Conservation (phyloP, 2,113 vertebrate genomes). For the Siphamia tubifer region DNA sequence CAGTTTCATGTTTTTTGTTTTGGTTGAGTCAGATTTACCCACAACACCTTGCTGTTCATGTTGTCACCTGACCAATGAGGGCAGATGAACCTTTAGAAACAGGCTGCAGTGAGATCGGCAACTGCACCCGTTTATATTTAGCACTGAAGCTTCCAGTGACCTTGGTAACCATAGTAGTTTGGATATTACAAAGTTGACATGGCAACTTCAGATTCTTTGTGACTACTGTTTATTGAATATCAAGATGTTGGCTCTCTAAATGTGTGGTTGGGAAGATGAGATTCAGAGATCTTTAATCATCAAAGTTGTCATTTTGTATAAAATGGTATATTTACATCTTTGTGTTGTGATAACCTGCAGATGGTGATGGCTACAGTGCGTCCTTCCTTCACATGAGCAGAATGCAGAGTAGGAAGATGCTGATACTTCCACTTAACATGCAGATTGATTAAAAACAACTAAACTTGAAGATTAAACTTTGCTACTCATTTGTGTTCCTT, state of each 20-base stretch:
- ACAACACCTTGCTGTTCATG: conserved; percentile 10
- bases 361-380: too few species aligned
- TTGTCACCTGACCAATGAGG: conserved; percentile 19
- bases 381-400: too few species aligned
- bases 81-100: conserved; percentile 40
- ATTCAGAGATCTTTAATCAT: background rate
- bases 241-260: background rate
- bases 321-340: too few species aligned
- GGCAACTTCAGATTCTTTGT: background rate
- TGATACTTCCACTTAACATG: too few species aligned
- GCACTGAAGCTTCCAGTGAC: conserved; percentile 19
- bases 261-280: background rate
- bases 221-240: background rate
- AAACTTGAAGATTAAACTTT: too few species aligned
- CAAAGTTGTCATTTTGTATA: background rate
- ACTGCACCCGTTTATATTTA: conserved; percentile 41
- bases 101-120: conserved; percentile 32
- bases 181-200: conserved; percentile 5
- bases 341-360: too few species aligned
- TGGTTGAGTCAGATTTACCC: background rate
- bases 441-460: too few species aligned
- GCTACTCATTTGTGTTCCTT: too few species aligned
- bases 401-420: too few species aligned
- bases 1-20: conserved; percentile 11
- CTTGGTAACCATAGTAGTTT: conserved; percentile 57